Evolutionary conservation across 2,113 vertebrate genomes (phyloP).

Genomic region (Podarcis raffonei): DNA sequence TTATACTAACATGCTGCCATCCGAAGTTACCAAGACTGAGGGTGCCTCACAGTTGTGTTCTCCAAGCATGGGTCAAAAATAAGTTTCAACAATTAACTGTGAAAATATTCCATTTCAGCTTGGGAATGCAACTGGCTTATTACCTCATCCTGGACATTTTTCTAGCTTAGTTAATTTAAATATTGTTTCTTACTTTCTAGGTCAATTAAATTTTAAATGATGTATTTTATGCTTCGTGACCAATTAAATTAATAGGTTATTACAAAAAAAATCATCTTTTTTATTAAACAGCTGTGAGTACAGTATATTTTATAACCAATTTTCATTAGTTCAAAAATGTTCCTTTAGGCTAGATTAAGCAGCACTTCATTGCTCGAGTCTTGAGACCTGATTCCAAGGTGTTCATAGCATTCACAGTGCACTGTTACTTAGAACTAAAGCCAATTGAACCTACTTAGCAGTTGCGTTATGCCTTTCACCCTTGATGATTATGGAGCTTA

Average conservation of each 20-base stretch:
- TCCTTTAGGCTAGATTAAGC: constrained; percentile 96
- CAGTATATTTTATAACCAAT: constrained; percentile 99
- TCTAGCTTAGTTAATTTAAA: constrained; percentile 91
- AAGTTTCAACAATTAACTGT: constrained; percentile 79
- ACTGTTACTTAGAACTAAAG: constrained; percentile 98
- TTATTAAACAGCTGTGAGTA: constrained; percentile 97
- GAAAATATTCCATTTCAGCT: constrained; percentile 77
- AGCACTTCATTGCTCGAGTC: constrained; percentile 88
- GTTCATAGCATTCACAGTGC: constrained; percentile 86
- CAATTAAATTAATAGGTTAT: constrained; percentile 99
- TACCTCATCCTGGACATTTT: constrained; percentile 87
- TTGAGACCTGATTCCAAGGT: constrained; percentile 91
- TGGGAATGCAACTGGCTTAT: constrained; percentile 80
- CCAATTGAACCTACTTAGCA: constrained; percentile 98
- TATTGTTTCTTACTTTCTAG: constrained; percentile 96
- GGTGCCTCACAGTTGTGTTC: constrained; percentile 58
- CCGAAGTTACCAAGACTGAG: constrained; percentile 66
- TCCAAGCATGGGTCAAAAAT: constrained; percentile 67
- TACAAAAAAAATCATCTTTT: constrained; percentile 89
- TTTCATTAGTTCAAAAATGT: constrained; percentile 96
- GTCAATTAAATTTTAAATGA: constrained; percentile 99
- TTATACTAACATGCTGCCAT: constrained; percentile 44
- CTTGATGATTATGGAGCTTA: constrained; percentile 94
- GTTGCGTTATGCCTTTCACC: constrained; percentile 93
- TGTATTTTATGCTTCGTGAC: constrained; percentile 97